Base-by-base conservation (phyloP, 2,888 invertebrate genomes). In the Clitarchus hookeri region DNA sequence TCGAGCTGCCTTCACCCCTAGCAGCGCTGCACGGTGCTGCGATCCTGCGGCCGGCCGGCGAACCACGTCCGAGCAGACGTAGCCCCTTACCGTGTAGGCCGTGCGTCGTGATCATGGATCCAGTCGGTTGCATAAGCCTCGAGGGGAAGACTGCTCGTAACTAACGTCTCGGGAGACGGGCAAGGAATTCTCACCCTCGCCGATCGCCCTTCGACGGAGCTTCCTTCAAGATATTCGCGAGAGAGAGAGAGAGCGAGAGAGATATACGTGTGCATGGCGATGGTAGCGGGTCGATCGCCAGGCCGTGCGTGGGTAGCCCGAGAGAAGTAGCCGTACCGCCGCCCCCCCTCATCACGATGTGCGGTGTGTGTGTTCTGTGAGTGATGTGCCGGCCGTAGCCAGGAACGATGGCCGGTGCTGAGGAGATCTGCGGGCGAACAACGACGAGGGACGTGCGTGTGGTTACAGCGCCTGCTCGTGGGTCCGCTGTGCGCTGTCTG, bases 1-100 rank as follows among this genome's bases (percentile, higher is more conserved):
- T n/a, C n/a, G n/a, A n/a, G n/a, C n/a, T n/a, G 11, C 65, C 65
- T 23, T 1, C 19, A 19, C 65, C 16, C 16, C n/a, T n/a, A 2
- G 13, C 44, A 44, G 16, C 48, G 44, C 54, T 48, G 84, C 26
- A 86, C 84, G 54, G 80, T n/a, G 80, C 54, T 54, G 83, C 53
- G 25, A 23, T 26, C 83, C 53, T 25, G 36, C 25, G 36, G 65
- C n/a, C 44, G 85, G 25, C 19, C 27, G 44, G 36, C 1, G 23
- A 82, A 82, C 27, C 23, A 13, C 27, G 16, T 12, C 6, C 82
- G 27, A 0, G 23, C 27, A 11, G 19, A 23, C 25, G n/a, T 19
- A 12, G 4, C 12, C 79, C 79, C 79, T n/a, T 79, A 27, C 27
- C 6, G 13, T 79, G n/a, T 79, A 79, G 79, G 27, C 79, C 27